Evolutionary conservation across 2,797 vertebrate species (phyloP), one percentile per base, ranked within the genome.

Genomic region (Arrhamphus sclerolepis): DNA sequence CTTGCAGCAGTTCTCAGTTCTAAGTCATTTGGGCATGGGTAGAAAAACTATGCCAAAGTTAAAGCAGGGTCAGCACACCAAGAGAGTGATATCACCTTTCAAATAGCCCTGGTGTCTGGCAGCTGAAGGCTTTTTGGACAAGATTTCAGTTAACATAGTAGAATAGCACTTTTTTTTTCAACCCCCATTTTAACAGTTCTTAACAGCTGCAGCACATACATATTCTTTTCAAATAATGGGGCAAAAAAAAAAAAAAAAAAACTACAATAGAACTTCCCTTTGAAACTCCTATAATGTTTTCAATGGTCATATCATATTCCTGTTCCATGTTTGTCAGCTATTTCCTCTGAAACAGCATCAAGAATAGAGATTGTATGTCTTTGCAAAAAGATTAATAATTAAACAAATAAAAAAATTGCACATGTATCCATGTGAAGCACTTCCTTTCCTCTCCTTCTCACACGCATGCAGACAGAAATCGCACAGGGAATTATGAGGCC

Each of bases 401-500:
- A 29, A 4, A 29, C 4, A 6, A 9, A 3, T 29, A 34, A 34
- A 21, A 40, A 28, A 66, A 28, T 16, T n/a, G n/a, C 6, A 6
- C 24, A 26, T 56, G 49, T 18, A 50, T 42, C 20, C 10, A 62
- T 60, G 38, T 63, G 46, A 39, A 66, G 41, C 1, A 18, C 49
- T 14, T 24, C 42, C 42, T 55, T 16, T 68, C n/a, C 19, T 47
- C 28, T 7, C 17, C 8, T 51, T 20, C 5, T 28, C 56, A 29
- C 56, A 52, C 20, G 56, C 55, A 60, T 26, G n/a, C 17, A 57
- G 7, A 29, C 21, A 57, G 38, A 63, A 34, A 44, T 49, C 74
- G 56, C 66, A 72, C 9, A 2, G 64, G 62, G 72, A 78, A 59
- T 71, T 59, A 59, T 71, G 75, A 77, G 76, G 75, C 74, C 65